These are phyloP conservation scores for Carlito syrichta DNA, from an alignment of 2,113 vertebrate genomes.

Conservation along the genomic window DNA sequence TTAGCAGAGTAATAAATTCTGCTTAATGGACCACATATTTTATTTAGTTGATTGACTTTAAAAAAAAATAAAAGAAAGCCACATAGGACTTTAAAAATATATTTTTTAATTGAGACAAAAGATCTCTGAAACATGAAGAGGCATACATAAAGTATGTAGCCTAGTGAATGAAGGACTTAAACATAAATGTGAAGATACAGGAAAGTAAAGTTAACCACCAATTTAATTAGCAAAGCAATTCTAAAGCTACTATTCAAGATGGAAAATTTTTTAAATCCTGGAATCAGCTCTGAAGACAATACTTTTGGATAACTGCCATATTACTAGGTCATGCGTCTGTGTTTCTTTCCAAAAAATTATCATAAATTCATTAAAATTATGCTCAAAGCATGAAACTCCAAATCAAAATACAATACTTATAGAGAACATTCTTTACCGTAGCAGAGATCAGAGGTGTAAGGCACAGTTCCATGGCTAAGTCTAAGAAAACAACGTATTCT, in stretches of 20 bases:
- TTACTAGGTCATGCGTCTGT: neutral
- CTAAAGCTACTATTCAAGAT: neutral
- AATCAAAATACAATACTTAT: neutral
- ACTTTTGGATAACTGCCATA: neutral
- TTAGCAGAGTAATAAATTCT: slow-evolving; percentile 31
- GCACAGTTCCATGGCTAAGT: neutral
- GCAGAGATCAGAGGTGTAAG: neutral
- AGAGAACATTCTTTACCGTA: neutral
- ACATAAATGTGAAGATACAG: neutral
- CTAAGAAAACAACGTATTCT: neutral
- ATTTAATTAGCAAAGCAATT: neutral
- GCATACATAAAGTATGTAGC: neutral
- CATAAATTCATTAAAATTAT: neutral
- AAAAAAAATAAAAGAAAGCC: neutral
- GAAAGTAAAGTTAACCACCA: neutral
- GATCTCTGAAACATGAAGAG: neutral
- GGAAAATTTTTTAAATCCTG: neutral
- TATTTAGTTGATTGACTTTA: neutral
- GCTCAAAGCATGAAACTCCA: neutral
- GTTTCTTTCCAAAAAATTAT: slow-evolving; percentile 8
- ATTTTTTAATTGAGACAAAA: neutral
- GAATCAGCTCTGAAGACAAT: slow-evolving; percentile 16
- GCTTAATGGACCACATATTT: neutral
- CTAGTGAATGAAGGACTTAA: neutral
- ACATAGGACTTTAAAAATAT: neutral